Percentiles rank a stretch among this genome's conserved stretches.
Conservation (phyloP, 2,888 invertebrate species). For the Leptopilina syphax region DNA sequence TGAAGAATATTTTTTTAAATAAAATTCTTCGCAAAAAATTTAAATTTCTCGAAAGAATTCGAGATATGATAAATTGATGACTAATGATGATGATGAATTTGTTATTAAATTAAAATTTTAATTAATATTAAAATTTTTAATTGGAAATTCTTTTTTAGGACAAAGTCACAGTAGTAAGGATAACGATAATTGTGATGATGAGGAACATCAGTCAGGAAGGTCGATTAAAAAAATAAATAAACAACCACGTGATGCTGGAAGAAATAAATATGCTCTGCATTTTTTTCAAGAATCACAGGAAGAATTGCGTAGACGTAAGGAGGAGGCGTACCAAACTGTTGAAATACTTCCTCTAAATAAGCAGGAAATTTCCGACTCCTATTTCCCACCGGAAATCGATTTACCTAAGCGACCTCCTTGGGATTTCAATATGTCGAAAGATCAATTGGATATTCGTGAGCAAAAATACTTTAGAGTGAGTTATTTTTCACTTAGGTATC, state of each 20-base stretch:
- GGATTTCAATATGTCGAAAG: conserved; percentile 86
- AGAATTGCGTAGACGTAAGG: conserved; percentile 84
- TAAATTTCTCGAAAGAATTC: too few relatives aligned
- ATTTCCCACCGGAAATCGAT: conserved; percentile 83
- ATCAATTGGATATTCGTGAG: conserved; percentile 87
- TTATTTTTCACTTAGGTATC: conserved; percentile 43
- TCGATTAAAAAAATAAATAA: conserved; percentile 81
- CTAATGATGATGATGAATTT: too few relatives aligned
- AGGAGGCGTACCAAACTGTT: conserved; percentile 81
- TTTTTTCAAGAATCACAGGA: conserved; percentile 89
- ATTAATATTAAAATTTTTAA: too few relatives aligned
- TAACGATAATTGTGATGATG: conserved; percentile 72
- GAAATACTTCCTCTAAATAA: conserved; percentile 80
- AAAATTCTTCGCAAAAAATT: too few relatives aligned
- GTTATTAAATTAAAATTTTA: too few relatives aligned
- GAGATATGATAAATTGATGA: too few relatives aligned
- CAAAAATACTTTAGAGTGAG: conserved; percentile 88
- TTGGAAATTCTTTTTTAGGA: conserved; percentile 43
- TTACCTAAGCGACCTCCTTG: conserved; percentile 93
- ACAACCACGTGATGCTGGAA: conserved; percentile 79
- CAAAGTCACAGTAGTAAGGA: conserved; percentile 62
- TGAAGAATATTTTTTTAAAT: too few relatives aligned
- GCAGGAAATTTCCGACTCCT: conserved; percentile 84
- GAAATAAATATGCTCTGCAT: conserved; percentile 87
- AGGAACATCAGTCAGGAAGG: conserved; percentile 52